Conservation (phyloP, 2,797 vertebrate species). For the Diglossa cyanea region DNA sequence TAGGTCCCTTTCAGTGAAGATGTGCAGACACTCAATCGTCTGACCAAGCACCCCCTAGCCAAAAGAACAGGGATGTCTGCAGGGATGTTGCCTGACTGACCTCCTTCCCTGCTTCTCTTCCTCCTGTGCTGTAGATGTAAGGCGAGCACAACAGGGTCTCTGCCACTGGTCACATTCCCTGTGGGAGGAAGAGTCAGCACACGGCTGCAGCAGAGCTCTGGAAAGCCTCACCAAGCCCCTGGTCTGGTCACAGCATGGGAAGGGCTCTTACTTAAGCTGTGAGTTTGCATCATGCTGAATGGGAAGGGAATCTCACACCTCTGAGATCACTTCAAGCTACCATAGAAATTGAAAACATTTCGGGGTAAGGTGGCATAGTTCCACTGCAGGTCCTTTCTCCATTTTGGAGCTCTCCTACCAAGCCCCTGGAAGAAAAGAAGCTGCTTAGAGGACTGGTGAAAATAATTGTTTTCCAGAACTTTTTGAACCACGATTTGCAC, state of each 20-base stretch:
- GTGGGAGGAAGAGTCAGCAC: background rate
- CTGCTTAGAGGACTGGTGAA: background rate
- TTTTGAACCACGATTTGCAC: background rate
- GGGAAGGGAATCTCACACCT: background rate
- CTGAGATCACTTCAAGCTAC: background rate
- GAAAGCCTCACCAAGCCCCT: background rate
- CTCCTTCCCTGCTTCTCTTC: background rate
- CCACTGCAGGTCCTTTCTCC: background rate
- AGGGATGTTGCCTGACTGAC: background rate
- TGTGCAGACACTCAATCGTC: rapidly evolving
- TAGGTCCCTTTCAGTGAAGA: background rate
- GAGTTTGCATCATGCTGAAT: background rate
- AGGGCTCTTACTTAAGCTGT: background rate
- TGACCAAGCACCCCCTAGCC: background rate
- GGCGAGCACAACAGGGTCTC: background rate
- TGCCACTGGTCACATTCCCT: rapidly evolving
- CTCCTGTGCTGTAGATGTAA: rapidly evolving
- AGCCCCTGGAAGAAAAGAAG: background rate
- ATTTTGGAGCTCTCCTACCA: background rate
- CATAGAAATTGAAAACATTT: background rate
- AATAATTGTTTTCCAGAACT: background rate
- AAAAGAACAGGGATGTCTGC: background rate
- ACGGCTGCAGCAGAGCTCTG: background rate
- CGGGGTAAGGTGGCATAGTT: background rate
- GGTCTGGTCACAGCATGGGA: rapidly evolving